Conservation (phyloP, 2,113 vertebrate species). For the Trachemys scripta region DNA sequence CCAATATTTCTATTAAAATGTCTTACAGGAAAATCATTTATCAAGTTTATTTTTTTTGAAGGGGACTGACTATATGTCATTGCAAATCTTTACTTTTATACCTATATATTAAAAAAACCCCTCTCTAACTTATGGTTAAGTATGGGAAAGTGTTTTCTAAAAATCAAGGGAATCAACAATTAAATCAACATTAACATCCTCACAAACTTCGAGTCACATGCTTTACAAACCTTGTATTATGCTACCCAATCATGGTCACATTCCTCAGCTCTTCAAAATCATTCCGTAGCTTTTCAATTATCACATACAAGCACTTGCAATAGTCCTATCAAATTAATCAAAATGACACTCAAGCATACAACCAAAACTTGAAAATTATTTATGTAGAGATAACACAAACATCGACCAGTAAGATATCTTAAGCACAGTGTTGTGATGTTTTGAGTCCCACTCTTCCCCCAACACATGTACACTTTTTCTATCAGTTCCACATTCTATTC, state of each 20-base stretch:
- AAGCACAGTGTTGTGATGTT: background rate
- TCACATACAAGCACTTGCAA: background rate
- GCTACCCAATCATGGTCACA: fast-evolving
- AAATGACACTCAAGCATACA: background rate
- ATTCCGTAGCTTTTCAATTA: background rate
- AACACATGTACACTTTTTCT: background rate
- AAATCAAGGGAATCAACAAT: background rate
- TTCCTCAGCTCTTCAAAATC: background rate
- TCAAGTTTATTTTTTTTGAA: background rate
- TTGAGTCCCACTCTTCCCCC: background rate
- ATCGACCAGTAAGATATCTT: background rate
- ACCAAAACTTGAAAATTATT: background rate
- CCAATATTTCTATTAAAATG: background rate
- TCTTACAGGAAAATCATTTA: background rate
- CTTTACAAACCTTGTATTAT: background rate
- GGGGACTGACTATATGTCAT: background rate
- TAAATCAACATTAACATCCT: background rate
- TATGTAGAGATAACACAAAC: background rate
- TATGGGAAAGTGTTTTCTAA: background rate
- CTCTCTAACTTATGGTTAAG: background rate
- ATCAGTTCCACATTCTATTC: background rate
- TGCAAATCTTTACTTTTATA: background rate
- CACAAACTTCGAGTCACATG: background rate
- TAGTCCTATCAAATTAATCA: background rate
- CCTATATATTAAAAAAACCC: too few relatives aligned